These are phyloP conservation scores for Hypothenemus hampei DNA, from an alignment of 1,140 invertebrate genomes.

Conservation along the genomic window DNA sequence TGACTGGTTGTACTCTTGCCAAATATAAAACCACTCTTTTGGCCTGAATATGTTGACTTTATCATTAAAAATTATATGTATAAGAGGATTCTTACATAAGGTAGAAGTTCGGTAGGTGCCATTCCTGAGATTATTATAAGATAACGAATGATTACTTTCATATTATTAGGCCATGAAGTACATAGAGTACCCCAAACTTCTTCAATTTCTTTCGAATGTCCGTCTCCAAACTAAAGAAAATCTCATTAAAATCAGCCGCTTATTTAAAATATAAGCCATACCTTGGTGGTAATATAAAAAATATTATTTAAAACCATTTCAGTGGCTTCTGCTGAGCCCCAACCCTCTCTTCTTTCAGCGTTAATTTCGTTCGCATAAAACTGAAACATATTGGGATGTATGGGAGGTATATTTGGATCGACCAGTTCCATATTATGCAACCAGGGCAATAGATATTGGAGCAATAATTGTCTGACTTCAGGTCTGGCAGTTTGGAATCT, in stretches of 20 bases:
- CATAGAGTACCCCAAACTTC: conserved; percentile 93
- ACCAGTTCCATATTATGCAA: conserved; percentile 97
- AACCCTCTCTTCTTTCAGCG: conserved; percentile 76
- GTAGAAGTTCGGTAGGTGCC: conserved; percentile 86
- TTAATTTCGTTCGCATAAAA: conserved; percentile 68
- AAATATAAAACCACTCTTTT: conserved; percentile 93
- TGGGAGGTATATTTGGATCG: conserved; percentile 88
- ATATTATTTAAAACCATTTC: conserved; percentile 99
- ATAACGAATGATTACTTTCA: conserved; percentile 96
- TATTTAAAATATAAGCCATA: too few species aligned
- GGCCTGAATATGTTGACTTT: conserved; percentile 56
- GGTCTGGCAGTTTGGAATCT: conserved; percentile 92
- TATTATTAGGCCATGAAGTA: conserved; percentile 93
- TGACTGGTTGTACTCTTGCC: conserved; percentile 81
- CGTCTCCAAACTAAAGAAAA: conserved; percentile 93
- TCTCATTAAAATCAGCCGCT: too few species aligned
- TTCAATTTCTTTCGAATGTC: conserved; percentile 92
- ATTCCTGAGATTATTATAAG: conserved; percentile 94
- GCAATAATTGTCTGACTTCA: conserved; percentile 79
- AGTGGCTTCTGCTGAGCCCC: conserved; percentile 97
- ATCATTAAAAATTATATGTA: too few species aligned
- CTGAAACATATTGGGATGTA: conserved; percentile 75
- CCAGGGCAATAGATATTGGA: conserved; percentile 95
- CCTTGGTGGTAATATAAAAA: conserved; percentile 96
- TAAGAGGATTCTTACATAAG: conserved; percentile 61